These are phyloP conservation scores for Peromyscus californicus DNA, from an alignment of 2,113 vertebrate genomes.

Conservation along the genomic window DNA sequence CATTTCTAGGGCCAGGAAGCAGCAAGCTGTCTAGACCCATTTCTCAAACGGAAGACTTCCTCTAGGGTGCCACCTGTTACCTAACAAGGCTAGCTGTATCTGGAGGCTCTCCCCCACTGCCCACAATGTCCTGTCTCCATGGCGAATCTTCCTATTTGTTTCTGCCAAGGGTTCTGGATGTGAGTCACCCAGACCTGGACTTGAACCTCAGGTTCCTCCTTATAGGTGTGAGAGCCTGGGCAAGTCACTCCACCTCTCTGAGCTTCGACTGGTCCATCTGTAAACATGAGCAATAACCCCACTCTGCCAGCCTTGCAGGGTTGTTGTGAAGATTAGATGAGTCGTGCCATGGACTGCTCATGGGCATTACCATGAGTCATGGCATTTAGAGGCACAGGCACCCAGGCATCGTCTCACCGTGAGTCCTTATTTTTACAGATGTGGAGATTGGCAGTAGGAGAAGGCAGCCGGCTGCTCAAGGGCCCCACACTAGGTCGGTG, in stretches of 20 bases:
- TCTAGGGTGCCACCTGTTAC: background rate
- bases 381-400: conserved; percentile 47
- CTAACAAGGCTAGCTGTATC: background rate
- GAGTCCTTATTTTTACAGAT: conserved; percentile 56
- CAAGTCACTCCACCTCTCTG: background rate
- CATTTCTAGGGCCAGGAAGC: background rate
- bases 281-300: conserved; percentile 57
- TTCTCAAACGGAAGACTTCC: conserved; percentile 26
- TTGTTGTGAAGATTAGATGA: conserved; percentile 24
- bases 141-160: background rate
- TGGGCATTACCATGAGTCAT: conserved; percentile 71
- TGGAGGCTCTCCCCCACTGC: background rate
- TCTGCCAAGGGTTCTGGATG: background rate
- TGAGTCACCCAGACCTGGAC: background rate
- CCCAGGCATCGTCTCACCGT: background rate
- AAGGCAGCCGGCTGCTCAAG: background rate
- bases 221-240: background rate
- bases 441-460: background rate
- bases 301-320: background rate
- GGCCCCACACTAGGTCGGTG: background rate
- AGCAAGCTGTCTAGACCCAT: conserved; percentile 5
- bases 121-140: background rate
- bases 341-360: background rate
- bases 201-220: background rate
- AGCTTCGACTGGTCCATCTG: background rate